Conservation (phyloP, 2,888 invertebrate species). For the Bhutanitis thaidina region DNA sequence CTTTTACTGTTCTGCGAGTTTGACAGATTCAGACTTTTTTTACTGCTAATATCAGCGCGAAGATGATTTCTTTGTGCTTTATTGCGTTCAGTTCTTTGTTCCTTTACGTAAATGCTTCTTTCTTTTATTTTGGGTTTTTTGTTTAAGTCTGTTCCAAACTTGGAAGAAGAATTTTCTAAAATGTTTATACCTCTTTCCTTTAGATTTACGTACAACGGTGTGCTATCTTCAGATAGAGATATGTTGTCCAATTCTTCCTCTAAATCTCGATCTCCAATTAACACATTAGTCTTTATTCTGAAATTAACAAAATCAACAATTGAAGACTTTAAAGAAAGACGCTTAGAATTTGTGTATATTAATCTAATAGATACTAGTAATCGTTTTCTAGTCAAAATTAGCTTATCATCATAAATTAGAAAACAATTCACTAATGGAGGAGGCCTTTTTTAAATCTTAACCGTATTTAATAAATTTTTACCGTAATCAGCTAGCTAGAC, state of each 20-base stretch:
- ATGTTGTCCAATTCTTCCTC: slow-evolving; percentile 7
- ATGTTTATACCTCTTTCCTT: slow-evolving; percentile 15
- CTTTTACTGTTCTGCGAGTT: slow-evolving; percentile 13
- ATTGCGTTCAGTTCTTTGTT: not conserved
- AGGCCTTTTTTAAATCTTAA: too few species aligned
- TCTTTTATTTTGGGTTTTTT: slow-evolving; percentile 23
- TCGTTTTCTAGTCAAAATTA: too few species aligned
- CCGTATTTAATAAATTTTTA: too few species aligned
- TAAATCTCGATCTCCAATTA: slow-evolving; percentile 18
- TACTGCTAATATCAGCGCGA: not conserved
- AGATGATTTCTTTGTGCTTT: slow-evolving; percentile 5
- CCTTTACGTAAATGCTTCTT: slow-evolving; percentile 8
- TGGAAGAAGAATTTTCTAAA: not conserved
- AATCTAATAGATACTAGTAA: too few species aligned
- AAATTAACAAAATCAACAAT: not conserved
- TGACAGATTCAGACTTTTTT: not conserved
- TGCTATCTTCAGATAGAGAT: slow-evolving; percentile 31
- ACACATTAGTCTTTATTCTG: slow-evolving; percentile 13
- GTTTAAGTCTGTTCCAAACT: slow-evolving; percentile 15
- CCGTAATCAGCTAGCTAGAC: too few species aligned
- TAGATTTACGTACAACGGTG: slow-evolving; percentile 44
- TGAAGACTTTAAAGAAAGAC: too few species aligned
- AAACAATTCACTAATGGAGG: too few species aligned
- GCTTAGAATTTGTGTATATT: too few species aligned
- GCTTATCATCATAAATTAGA: too few species aligned